Evolutionary conservation across 2,113 vertebrate species (phyloP).

Genomic region (Heterochromis multidens): DNA sequence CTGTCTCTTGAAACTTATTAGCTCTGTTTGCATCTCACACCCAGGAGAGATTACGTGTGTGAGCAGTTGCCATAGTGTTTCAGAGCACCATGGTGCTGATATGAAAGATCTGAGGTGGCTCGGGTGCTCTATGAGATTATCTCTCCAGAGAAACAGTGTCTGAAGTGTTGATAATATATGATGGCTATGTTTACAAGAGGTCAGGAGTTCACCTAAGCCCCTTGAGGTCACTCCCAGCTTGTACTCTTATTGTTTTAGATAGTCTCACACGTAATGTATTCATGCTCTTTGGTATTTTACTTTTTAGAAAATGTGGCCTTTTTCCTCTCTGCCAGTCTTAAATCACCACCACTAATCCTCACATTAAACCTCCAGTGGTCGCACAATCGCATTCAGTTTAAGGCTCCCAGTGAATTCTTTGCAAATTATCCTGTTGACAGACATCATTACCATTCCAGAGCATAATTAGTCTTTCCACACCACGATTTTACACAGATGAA

Average conservation of each 20-base stretch:
- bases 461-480: conserved; percentile 50
- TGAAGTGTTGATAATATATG: conserved; percentile 27
- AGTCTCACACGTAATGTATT: conserved; percentile 1
- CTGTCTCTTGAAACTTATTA: conserved; percentile 51
- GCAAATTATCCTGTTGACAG: conserved; percentile 56
- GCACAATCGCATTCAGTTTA: conserved; percentile 39
- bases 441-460: conserved; percentile 51
- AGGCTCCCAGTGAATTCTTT: conserved; percentile 36
- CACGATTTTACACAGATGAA: conserved; percentile 40
- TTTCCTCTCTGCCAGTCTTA: not conserved
- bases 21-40: conserved; percentile 52
- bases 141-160: conserved; percentile 43
- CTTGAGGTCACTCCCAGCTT: not conserved
- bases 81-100: conserved; percentile 36
- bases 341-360: conserved; percentile 46
- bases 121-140: conserved; percentile 36
- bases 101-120: conserved; percentile 41
- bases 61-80: conserved; percentile 57
- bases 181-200: conserved; percentile 37
- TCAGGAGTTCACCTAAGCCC: conserved; percentile 39
- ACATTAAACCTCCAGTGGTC: conserved; percentile 45
- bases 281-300: not conserved
- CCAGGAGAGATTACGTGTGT: conserved; percentile 34
- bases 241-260: not conserved
- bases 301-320: not conserved